Conservation (phyloP, 2,888 invertebrate species). For the Carcina quercana region DNA sequence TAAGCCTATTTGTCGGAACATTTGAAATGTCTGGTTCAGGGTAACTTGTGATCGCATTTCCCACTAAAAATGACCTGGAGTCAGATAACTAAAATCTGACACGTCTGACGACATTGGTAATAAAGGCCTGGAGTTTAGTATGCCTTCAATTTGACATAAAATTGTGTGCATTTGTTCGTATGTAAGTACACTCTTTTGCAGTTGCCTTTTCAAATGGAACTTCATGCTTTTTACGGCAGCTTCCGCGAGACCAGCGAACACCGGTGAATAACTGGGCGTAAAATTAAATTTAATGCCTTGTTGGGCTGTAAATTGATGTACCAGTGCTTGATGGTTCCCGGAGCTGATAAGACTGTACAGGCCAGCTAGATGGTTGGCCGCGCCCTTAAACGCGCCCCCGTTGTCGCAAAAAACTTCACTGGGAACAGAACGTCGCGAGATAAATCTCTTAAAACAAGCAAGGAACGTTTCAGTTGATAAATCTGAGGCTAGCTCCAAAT, state of each 20-base stretch:
- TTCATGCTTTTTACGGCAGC: slow-evolving; percentile 3
- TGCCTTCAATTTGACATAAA: slow-evolving; percentile 13
- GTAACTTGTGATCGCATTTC: slow-evolving; percentile 7
- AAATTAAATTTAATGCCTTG: slow-evolving; percentile 3
- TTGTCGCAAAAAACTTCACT: slow-evolving; percentile 8
- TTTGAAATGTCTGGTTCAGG: slow-evolving; percentile 9
- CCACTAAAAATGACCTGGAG: slow-evolving; percentile 13
- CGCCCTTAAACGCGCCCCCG: slow-evolving; percentile 4
- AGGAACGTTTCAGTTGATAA: slow-evolving; percentile 6
- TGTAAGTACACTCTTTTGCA: slow-evolving; percentile 1
- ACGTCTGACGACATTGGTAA: slow-evolving; percentile 2
- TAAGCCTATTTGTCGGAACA: background rate
- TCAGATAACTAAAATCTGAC: slow-evolving; percentile 9
- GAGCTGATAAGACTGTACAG: slow-evolving; percentile 5
- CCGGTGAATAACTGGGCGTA: slow-evolving; percentile 1
- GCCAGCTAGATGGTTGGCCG: slow-evolving; percentile 3
- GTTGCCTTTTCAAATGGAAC: slow-evolving; percentile 3
- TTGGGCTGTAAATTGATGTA: slow-evolving; percentile 2
- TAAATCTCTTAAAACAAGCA: slow-evolving; percentile 6
- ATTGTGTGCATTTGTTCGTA: slow-evolving; percentile 13
- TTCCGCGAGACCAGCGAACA: slow-evolving; percentile 2
- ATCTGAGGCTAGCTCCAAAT: slow-evolving; percentile 7
- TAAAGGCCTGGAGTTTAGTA: slow-evolving; percentile 14
- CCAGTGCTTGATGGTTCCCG: slow-evolving; percentile 4
- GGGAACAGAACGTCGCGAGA: slow-evolving; percentile 2